These are phyloP conservation scores for Conops quadrifasciatus DNA, from an alignment of 2,888 invertebrate species.

Conservation along the genomic window DNA sequence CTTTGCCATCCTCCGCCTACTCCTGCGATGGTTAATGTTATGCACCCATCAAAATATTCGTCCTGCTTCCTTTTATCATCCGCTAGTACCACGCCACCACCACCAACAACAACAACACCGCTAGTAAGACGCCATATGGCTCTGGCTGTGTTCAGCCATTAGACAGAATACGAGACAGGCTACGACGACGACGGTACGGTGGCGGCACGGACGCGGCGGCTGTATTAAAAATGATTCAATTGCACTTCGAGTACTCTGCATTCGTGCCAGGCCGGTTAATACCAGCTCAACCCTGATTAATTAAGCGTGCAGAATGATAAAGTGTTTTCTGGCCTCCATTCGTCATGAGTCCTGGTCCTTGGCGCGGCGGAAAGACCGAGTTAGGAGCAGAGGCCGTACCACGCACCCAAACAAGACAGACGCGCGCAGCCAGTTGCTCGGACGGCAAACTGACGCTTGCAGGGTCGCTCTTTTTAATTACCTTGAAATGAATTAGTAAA, in stretches of 20 bases:
- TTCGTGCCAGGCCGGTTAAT: neutral
- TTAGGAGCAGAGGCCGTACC: neutral
- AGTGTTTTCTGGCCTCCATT: constrained; percentile 53
- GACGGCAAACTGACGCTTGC: neutral
- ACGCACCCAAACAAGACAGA: neutral
- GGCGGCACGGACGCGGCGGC: constrained; percentile 44
- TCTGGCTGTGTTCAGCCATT: constrained; percentile 35
- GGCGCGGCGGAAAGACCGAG: neutral
- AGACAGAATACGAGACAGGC: constrained; percentile 18
- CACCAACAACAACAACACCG: neutral
- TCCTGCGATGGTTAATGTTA: constrained; percentile 43
- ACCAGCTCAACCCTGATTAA: constrained; percentile 54
- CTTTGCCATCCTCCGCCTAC: neutral
- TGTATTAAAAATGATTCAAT: constrained; percentile 51
- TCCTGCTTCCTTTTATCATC: neutral
- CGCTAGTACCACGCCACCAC: neutral
- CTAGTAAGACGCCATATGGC: constrained; percentile 48
- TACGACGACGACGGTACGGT: constrained; percentile 36
- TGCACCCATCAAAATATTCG: constrained; percentile 42
- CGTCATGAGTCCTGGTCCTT: constrained; percentile 11
- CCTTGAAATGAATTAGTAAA: constrained; percentile 47
- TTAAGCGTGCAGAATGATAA: constrained; percentile 60
- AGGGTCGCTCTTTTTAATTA: constrained; percentile 47
- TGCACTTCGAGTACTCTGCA: constrained; percentile 26
- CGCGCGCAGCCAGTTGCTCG: neutral